Percentiles rank a stretch among this genome's conserved stretches.
Evolutionary conservation across 2,888 invertebrate genomes (phyloP).

Genomic region (Acleris emargana): DNA sequence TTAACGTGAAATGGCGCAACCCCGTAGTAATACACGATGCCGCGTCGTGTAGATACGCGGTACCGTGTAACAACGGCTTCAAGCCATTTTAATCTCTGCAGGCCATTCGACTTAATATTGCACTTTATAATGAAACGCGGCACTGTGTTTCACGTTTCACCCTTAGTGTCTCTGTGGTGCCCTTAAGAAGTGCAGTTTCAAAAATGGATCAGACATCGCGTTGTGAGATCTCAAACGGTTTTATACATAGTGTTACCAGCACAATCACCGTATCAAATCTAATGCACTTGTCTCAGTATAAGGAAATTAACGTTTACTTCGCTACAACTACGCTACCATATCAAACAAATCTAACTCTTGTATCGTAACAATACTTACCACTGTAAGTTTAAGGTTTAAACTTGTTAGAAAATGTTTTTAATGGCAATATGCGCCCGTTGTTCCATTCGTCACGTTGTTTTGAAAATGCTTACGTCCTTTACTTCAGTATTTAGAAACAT

Average conservation of each 20-base stretch:
- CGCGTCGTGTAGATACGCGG: no score
- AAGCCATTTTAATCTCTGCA: no score
- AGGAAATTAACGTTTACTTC: slow-evolving; percentile 36
- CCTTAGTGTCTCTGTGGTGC: no score
- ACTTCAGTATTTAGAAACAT: slow-evolving; percentile 30
- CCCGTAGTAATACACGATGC: no score
- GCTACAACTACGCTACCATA: slow-evolving; percentile 15
- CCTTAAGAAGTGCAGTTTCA: background rate
- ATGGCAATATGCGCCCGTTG: background rate
- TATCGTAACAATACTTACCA: slow-evolving; percentile 1
- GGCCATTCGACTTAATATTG: no score
- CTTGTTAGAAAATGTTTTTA: background rate
- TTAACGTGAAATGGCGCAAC: no score
- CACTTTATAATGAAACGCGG: no score
- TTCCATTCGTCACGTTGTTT: slow-evolving; percentile 23
- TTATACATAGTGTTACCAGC: background rate
- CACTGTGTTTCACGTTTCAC: no score
- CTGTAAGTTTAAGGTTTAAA: slow-evolving; percentile 13
- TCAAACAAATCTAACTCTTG: background rate
- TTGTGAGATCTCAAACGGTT: background rate
- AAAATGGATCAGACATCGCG: no score
- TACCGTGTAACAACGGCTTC: no score
- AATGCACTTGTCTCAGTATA: slow-evolving; percentile 12
- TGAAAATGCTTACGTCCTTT: slow-evolving; percentile 31
- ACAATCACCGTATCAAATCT: slow-evolving; percentile 23